Evolutionary conservation across 1,140 invertebrate genomes (phyloP).

Genomic region (Bombus superbus): DNA sequence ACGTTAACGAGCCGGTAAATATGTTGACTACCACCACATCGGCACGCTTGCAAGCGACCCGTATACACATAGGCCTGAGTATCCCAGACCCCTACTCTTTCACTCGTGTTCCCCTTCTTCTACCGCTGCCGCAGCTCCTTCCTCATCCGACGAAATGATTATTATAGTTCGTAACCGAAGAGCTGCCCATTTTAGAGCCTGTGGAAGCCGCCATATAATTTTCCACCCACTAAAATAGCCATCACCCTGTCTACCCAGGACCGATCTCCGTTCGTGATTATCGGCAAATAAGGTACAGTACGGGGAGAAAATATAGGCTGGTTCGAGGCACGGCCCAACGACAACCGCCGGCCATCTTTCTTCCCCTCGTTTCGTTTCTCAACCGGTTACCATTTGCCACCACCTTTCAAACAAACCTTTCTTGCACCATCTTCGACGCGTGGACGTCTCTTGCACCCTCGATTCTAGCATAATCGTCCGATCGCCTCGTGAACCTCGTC

Average conservation of each 20-base stretch:
- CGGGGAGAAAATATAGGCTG: slow-evolving; percentile 70
- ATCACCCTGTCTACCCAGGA: slow-evolving; percentile 77
- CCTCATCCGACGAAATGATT: slow-evolving; percentile 81
- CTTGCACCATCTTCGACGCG: no score
- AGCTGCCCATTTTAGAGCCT: slow-evolving; percentile 83
- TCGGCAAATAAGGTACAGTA: slow-evolving; percentile 83
- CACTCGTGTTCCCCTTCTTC: slow-evolving; percentile 7
- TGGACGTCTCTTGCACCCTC: no score
- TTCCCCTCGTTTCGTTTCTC: not conserved
- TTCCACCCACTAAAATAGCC: slow-evolving; percentile 84
- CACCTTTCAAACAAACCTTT: no score
- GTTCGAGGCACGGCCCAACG: not conserved
- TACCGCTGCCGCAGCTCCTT: slow-evolving; percentile 39
- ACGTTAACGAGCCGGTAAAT: slow-evolving; percentile 84
- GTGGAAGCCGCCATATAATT: slow-evolving; percentile 83
- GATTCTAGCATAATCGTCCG: no score
- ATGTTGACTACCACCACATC: slow-evolving; percentile 82
- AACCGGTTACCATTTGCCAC: not conserved
- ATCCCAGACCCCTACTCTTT: slow-evolving; percentile 20
- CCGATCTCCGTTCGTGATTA: slow-evolving; percentile 79
- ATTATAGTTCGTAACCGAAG: slow-evolving; percentile 83
- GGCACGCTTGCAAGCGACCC: slow-evolving; percentile 67
- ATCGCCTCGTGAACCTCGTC: no score
- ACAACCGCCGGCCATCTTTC: not conserved
- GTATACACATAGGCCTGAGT: slow-evolving; percentile 28